Base-by-base conservation (phyloP, 2,797 vertebrate genomes). In the Acanthiza pusilla region DNA sequence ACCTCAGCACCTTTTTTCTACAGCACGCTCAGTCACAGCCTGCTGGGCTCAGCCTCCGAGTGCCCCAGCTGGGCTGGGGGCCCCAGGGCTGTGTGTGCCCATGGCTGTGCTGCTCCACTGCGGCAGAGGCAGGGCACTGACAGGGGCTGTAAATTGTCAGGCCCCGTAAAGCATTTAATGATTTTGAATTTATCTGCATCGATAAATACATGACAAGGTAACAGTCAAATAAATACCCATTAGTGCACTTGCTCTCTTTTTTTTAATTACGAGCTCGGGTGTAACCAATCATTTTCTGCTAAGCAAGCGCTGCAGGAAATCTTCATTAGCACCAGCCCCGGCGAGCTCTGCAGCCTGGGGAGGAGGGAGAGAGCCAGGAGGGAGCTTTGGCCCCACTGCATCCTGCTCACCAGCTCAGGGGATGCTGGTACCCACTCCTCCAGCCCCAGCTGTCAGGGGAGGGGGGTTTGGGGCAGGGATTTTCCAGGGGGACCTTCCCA, bases 141-240 rank as follows among this genome's bases (percentile, higher is more conserved):
- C 95, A 93, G 92, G 70, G 84, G 85, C 92, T 91, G 94, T 93
- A 94, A 96, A 95, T 96, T 93, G 85, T 95, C 96, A 96, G 84
- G 96, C 83, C 88, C 89, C 26, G 93, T 94, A 96, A 97, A 96
- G 95, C 92, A 92, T 96, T 97, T 97, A 97, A 97, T 96, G 96
- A 96, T 97, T 97, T 96, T 95, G 96, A 97, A 97, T 97, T 95
- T 97, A 97, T 97, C 96, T 97, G 97, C 96, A 97, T 97, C 95
- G 91, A 97, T 97, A 97, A 97, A 96, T 97, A 96, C 96, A 96
- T 97, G 97, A 97, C 97, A 97, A 97, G 97, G 96, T 97, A 97
- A 96, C 97, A 96, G 95, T 97, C 95, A 97, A 97, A 97, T 97
- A 97, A 97, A 97, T 97, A 97, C 95, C 96, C 96, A 97, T 97